Conservation (phyloP, 2,888 invertebrate genomes). For the Choreutis nemorana region DNA sequence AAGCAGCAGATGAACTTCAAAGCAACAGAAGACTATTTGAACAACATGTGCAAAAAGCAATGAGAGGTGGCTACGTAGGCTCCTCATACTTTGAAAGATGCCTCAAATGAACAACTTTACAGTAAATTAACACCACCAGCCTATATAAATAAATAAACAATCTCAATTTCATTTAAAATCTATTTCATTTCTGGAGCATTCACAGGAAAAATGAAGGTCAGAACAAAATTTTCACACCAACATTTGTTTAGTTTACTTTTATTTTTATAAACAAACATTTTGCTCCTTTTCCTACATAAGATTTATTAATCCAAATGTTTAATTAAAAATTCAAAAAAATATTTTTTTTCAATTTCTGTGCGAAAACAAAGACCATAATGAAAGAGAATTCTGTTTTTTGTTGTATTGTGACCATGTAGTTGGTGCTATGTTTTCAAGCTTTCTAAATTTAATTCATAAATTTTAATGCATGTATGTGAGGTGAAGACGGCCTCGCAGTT, state of each 20-base stretch:
- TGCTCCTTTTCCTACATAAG: no score
- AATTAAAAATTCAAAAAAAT: no score
- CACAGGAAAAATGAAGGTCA: no score
- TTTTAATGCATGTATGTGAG: no score
- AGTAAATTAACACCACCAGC: constrained; percentile 21
- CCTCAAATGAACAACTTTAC: constrained; percentile 88
- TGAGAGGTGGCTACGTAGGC: constrained; percentile 95
- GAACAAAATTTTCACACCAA: no score
- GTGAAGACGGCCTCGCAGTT: no score
- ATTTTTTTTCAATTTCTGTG: background rate
- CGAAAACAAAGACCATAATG: background rate
- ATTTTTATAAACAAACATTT: no score
- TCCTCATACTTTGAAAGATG: constrained; percentile 95
- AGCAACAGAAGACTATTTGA: constrained; percentile 94
- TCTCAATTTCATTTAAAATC: constrained; percentile 5
- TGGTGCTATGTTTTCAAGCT: no score
- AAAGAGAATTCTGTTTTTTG: background rate
- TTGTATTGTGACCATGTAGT: no score
- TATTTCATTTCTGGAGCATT: background rate
- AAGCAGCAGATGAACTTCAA: constrained; percentile 96
- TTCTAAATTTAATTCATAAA: no score
- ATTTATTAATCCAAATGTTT: no score
- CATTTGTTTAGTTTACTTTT: no score
- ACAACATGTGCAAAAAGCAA: constrained; percentile 94
- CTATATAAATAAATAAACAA: constrained; percentile 22